Evolutionary conservation across 2,113 vertebrate genomes (phyloP).

Genomic region (Spilogale gracilis): DNA sequence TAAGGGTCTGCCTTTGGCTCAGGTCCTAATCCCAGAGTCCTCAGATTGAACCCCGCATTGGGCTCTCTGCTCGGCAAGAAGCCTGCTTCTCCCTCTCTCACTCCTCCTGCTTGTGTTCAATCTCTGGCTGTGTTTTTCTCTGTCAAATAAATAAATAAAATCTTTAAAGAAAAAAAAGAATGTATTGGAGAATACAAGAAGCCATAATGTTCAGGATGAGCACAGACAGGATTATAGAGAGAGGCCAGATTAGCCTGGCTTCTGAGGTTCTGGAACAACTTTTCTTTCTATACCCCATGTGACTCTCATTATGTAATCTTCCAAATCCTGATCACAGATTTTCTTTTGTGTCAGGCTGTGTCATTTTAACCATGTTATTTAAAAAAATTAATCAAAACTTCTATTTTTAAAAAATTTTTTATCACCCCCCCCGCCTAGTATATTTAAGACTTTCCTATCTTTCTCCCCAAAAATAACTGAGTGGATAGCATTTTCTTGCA

Average conservation of each 20-base stretch:
- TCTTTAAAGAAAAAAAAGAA: neutral
- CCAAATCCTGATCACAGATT: conserved; percentile 18
- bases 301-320: conserved; percentile 56
- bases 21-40: no score
- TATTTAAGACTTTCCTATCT: neutral
- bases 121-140: no score
- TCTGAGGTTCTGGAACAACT: conserved; percentile 66
- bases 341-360: conserved; percentile 41
- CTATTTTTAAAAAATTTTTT: neutral
- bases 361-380: conserved; percentile 56
- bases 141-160: no score
- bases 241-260: conserved; percentile 88
- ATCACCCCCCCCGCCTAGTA: neutral
- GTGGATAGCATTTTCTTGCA: neutral
- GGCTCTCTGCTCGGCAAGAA: no score
- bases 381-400: no score
- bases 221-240: conserved; percentile 91
- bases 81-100: no score
- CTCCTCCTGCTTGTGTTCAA: no score
- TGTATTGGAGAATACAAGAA: neutral
- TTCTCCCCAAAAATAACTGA: neutral
- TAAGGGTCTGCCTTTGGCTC: no score
- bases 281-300: conserved; percentile 21
- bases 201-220: conserved; percentile 85
- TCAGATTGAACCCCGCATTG: no score